These are phyloP conservation scores for Drosophila nannoptera DNA, from an alignment of 1,140 invertebrate genomes.

Conservation along the genomic window DNA sequence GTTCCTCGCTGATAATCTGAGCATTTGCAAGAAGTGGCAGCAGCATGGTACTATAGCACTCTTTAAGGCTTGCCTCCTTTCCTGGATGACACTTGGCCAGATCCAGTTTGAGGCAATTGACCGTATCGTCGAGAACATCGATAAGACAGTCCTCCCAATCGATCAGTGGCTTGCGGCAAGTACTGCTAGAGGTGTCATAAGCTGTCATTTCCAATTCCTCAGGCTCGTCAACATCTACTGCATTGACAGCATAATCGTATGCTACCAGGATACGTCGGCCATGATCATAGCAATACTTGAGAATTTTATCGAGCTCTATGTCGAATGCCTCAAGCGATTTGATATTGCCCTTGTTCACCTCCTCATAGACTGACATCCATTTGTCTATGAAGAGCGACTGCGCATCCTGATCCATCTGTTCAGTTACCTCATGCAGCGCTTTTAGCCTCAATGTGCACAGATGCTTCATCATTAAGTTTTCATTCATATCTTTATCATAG, in stretches of 20 bases:
- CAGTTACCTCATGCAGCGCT: background rate
- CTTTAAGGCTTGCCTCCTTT: background rate
- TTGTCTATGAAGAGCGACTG: background rate
- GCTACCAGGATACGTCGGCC: background rate
- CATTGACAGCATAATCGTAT: background rate
- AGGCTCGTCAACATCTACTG: background rate
- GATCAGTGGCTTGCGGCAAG: background rate
- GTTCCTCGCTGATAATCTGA: constrained; percentile 8
- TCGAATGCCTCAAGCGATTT: constrained; percentile 1
- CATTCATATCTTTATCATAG: background rate
- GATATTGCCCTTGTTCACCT: background rate
- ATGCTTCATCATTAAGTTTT: background rate
- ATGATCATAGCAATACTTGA: constrained; percentile 4
- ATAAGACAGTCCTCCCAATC: constrained; percentile 13
- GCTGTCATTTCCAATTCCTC: background rate
- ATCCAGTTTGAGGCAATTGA: background rate
- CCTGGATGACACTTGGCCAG: background rate
- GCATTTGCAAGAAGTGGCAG: constrained; percentile 6
- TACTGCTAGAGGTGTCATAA: too few species aligned
- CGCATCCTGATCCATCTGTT: background rate
- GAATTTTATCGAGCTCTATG: background rate
- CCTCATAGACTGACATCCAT: background rate
- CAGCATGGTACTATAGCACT: background rate
- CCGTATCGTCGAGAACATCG: constrained; percentile 7
- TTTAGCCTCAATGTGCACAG: background rate